Evolutionary conservation across 2,797 vertebrate species (phyloP).

Genomic region (Phataginus tricuspis): DNA sequence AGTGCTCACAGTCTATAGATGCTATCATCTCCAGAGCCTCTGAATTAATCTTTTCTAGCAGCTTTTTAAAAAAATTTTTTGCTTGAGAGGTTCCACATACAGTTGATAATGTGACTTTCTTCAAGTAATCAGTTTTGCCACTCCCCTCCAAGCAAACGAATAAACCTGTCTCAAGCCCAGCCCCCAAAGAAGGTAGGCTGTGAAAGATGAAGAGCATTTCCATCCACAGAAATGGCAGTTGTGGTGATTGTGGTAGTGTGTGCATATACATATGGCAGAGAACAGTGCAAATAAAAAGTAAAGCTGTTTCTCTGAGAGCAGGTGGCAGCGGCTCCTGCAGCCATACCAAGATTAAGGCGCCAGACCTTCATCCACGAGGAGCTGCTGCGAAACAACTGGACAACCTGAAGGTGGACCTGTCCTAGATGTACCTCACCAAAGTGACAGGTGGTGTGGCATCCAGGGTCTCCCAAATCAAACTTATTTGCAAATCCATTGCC

Average conservation of each 20-base stretch:
- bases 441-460: not conserved
- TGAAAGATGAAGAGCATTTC: not conserved
- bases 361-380: not conserved
- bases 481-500: not conserved
- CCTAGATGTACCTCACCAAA: not conserved
- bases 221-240: not conserved
- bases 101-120: not conserved
- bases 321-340: not conserved
- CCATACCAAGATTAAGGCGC: not conserved
- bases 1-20: not conserved
- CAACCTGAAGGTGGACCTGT: not conserved
- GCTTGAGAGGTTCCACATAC: not conserved
- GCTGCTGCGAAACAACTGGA: not conserved
- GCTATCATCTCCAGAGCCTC: not conserved
- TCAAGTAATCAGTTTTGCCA: conserved; percentile 9
- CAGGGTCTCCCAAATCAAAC: not conserved
- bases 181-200: not conserved
- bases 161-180: not conserved
- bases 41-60: conserved; percentile 26
- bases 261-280: not conserved
- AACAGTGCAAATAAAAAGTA: not conserved
- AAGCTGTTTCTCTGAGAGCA: not conserved
- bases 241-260: not conserved
- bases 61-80: conserved; percentile 18
- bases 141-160: not conserved